Conservation (phyloP, 2,113 vertebrate genomes). For the Myiagra hebetior region DNA sequence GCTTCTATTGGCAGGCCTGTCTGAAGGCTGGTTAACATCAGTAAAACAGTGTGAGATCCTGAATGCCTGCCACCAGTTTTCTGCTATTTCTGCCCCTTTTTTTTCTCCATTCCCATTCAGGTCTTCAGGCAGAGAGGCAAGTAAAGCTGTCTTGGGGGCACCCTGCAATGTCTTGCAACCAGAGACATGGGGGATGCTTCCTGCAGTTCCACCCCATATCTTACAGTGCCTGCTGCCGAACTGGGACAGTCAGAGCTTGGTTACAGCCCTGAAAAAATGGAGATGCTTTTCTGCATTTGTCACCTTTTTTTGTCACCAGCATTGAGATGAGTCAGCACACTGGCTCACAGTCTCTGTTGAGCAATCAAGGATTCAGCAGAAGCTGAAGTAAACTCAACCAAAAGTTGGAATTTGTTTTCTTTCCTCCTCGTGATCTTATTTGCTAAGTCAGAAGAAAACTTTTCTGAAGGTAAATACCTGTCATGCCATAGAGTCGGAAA, state of each 20-base stretch:
- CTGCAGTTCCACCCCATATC: fast-evolving
- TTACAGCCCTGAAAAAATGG: neutral
- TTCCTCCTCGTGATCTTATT: neutral
- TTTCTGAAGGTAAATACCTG: neutral
- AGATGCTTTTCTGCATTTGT: neutral
- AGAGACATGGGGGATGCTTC: fast-evolving
- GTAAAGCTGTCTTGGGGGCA: neutral
- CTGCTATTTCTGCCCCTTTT: neutral
- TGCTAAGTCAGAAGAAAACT: neutral
- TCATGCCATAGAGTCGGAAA: neutral
- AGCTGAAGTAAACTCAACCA: neutral
- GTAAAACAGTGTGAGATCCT: neutral
- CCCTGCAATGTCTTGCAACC: neutral
- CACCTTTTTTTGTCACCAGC: neutral
- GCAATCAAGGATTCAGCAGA: neutral
- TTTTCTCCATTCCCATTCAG: neutral
- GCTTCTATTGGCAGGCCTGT: neutral
- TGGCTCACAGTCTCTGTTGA: neutral
- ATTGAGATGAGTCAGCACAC: neutral
- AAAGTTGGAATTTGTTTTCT: neutral
- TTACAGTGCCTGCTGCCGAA: neutral
- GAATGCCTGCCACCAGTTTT: neutral
- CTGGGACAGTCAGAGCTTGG: fast-evolving
- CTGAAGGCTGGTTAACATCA: neutral
- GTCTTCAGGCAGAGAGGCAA: neutral